Base-by-base conservation (phyloP, 2,888 invertebrate species). In the Dichetophora obliterata region DNA sequence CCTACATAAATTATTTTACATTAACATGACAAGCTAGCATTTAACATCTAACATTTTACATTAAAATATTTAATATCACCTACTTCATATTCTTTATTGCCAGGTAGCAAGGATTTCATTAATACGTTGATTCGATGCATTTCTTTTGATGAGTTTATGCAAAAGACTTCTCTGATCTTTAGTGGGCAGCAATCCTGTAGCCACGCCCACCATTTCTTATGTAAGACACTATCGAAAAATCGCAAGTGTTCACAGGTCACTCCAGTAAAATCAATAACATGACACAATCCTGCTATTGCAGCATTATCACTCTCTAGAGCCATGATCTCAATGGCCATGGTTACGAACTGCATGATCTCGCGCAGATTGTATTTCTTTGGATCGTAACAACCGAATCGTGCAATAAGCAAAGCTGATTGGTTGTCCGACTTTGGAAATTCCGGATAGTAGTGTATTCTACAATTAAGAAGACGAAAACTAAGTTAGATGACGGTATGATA, bases 291-390 rank as follows among this genome's bases (percentile, higher is more conserved):
- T 3, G 84, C 86, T 48, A 87, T 82, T 1, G 84, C 82, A 5
- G 87, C 85, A 54, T 86, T 81, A 66, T 87, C 87, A 54, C 84
- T 87, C 80, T 87, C 85, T 77, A 86, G 76, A 0, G 87, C 84
- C 9, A 86, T 81, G 27, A 86, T 78, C 75, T 86, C 86, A 81
- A 86, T 84, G 75, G 83, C 80, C 86, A 86, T 86, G 19, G 85
- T 82, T 4, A 81, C 81, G 34, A 84, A 86, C 8, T 85, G 84
- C 11, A 87, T 82, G 5, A 86, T 72, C 69, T 86, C 87, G 0
- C 83, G 83, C 71, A 86, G 77, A 73, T 80, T 83, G 52, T 83
- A 83, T 54, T 81, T 82, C 73, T 83, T 83, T 16, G 83, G 82
- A 81, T 87, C 85, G n/a, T 82, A 85, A 4, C 82, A 82, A 0